These are phyloP conservation scores for Ditylenchus dipsaci DNA, from an alignment of 1,140 invertebrate species.

Conservation along the genomic window DNA sequence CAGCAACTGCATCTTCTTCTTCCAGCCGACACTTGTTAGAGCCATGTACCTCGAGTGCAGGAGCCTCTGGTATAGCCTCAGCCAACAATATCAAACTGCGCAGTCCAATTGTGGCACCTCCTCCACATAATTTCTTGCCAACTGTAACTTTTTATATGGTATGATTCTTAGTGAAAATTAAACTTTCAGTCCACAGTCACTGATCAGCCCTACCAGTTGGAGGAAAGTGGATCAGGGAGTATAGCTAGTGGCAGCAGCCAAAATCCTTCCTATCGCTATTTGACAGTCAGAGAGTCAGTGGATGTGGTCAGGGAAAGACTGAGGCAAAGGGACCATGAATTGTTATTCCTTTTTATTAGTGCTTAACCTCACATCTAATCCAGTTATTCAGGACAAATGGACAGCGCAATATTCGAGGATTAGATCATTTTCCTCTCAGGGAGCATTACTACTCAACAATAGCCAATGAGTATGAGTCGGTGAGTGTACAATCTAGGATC, in stretches of 20 bases:
- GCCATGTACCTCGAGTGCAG: not conserved
- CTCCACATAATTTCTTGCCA: not conserved
- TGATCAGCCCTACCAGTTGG: constrained; percentile 9
- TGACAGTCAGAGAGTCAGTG: constrained; percentile 41
- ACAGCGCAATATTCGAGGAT: not conserved
- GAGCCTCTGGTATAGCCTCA: no score
- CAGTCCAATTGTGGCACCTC: no score
- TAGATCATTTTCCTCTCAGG: not conserved
- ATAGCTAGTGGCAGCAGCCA: constrained; percentile 24
- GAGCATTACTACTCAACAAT: constrained; percentile 49
- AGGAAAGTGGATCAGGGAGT: constrained; percentile 42
- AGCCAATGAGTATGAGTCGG: constrained; percentile 44
- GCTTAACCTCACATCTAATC: not conserved
- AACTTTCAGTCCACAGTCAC: not conserved
- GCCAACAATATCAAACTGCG: not conserved
- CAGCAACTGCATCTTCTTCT: not conserved
- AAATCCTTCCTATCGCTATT: constrained; percentile 44
- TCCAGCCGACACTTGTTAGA: not conserved
- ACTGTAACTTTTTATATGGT: constrained; percentile 3
- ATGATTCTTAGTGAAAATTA: not conserved
- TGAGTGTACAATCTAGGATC: not conserved
- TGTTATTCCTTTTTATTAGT: constrained; percentile 4
- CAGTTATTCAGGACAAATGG: constrained; percentile 13
- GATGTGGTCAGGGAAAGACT: constrained; percentile 40
- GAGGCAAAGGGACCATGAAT: constrained; percentile 30